A percentile compares a stretch with the other conserved stretches of the same genome.
phyloP scores from a whole-genome alignment of 2,888 invertebrate genomes.

The Biston betularia region DNA sequence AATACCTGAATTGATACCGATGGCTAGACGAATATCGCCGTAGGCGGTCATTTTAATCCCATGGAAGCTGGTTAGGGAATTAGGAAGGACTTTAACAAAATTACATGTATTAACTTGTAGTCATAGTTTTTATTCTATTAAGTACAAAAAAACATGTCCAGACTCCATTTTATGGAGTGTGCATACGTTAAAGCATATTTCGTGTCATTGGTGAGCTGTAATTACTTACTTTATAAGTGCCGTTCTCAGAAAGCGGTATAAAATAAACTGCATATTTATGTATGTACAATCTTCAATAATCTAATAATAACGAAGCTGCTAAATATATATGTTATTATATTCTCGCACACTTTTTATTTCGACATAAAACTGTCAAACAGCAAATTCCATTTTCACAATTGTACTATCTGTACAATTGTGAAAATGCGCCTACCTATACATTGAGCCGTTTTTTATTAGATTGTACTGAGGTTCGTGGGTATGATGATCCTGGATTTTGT shows the following conservation, averaged over 20 bases:
- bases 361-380: too few species aligned
- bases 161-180: not conserved
- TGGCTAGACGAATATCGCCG: not conserved
- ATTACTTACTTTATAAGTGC: too few species aligned
- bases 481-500: conserved; percentile 1
- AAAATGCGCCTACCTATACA: not conserved
- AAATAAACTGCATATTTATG: too few species aligned
- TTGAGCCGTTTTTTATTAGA: too few species aligned
- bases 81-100: not conserved
- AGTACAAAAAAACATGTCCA: not conserved
- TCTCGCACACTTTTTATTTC: too few species aligned
- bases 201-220: too few species aligned
- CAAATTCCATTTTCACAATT: not conserved
- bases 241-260: too few species aligned
- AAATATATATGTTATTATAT: too few species aligned
- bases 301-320: too few species aligned
- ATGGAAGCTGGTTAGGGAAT: not conserved
- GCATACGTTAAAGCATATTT: not conserved
- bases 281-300: too few species aligned
- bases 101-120: too few species aligned
- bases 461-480: not conserved
- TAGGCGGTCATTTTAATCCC: not conserved
- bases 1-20: not conserved
- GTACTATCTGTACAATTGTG: too few species aligned
- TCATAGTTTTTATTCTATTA: not conserved